These are phyloP conservation scores for Agrotis clavis DNA, from an alignment of 2,888 invertebrate species.

Conservation along the genomic window DNA sequence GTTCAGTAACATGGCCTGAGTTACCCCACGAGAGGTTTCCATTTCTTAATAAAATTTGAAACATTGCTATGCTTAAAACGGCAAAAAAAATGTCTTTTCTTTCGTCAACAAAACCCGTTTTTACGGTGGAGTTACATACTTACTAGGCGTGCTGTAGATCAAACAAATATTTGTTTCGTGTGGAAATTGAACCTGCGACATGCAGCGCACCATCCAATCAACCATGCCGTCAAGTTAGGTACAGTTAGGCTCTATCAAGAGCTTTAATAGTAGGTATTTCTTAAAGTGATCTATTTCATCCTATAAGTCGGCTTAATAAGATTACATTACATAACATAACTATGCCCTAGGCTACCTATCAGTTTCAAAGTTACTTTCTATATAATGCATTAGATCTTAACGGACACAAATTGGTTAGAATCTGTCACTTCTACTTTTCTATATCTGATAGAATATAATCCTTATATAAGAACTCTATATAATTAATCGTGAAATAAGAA, in stretches of 20 bases:
- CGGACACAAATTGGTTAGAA: constrained; percentile 44
- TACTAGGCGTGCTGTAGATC: too few relatives aligned
- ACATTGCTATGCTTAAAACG: too few relatives aligned
- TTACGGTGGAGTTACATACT: too few relatives aligned
- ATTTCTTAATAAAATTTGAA: too few relatives aligned
- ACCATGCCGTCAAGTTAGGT: not conserved
- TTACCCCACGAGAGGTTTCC: too few relatives aligned
- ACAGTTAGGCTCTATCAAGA: not conserved
- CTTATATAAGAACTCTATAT: constrained; percentile 38
- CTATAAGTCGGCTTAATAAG: constrained; percentile 29
- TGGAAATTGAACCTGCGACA: too few relatives aligned
- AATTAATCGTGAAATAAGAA: constrained; percentile 33
- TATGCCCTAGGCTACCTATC: constrained; percentile 18
- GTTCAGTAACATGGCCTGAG: too few relatives aligned
- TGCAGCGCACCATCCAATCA: too few relatives aligned
- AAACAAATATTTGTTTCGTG: too few relatives aligned
- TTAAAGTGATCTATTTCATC: constrained; percentile 36
- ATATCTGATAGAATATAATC: constrained; percentile 3
- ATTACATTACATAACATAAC: constrained; percentile 39
- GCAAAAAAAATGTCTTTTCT: too few relatives aligned
- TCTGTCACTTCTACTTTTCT: constrained; percentile 48
- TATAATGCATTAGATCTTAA: constrained; percentile 48
- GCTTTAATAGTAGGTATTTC: constrained; percentile 9
- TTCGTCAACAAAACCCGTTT: too few relatives aligned
- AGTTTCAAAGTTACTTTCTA: constrained; percentile 26